A percentile compares a stretch with the other conserved stretches of the same genome.
Evolutionary conservation across 2,888 invertebrate genomes (phyloP).

Genomic region (Lepidonotus clava): DNA sequence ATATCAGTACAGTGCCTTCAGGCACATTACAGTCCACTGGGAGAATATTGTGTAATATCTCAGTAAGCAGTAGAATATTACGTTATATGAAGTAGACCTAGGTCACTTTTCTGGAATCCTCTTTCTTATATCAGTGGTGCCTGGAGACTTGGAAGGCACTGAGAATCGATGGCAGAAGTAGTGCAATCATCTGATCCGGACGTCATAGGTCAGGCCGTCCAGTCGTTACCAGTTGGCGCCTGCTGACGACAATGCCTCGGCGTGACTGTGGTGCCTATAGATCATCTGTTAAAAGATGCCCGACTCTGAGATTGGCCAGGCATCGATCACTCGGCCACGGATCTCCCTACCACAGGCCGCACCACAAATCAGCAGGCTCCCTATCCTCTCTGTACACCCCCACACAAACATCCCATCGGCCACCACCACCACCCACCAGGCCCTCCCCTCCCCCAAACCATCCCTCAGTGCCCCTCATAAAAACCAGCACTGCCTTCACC

Average conservation of each 20-base stretch:
- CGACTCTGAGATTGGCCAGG: not conserved
- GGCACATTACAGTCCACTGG: no score
- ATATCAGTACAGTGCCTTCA: no score
- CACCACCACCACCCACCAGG: no score
- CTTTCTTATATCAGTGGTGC: no score
- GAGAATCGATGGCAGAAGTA: not conserved
- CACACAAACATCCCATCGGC: not conserved
- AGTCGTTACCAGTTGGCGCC: not conserved
- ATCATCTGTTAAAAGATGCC: not conserved
- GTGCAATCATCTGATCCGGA: not conserved
- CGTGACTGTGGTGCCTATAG: not conserved
- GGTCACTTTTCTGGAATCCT: no score
- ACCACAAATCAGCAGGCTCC: slow-evolving; percentile 15
- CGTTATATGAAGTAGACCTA: no score
- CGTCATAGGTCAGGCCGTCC: not conserved
- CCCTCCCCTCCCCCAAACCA: no score
- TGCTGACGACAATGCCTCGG: not conserved
- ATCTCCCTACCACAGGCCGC: not conserved
- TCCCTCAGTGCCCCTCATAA: no score
- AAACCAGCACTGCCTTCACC: no score
- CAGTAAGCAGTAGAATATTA: no score
- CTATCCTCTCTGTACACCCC: not conserved
- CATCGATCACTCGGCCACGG: not conserved
- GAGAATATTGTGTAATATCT: no score
- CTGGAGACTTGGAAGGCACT: no score